A percentile compares a stretch with the other conserved stretches of the same genome.
Conservation (phyloP, 2,888 invertebrate genomes). For the Heliconius erato region DNA sequence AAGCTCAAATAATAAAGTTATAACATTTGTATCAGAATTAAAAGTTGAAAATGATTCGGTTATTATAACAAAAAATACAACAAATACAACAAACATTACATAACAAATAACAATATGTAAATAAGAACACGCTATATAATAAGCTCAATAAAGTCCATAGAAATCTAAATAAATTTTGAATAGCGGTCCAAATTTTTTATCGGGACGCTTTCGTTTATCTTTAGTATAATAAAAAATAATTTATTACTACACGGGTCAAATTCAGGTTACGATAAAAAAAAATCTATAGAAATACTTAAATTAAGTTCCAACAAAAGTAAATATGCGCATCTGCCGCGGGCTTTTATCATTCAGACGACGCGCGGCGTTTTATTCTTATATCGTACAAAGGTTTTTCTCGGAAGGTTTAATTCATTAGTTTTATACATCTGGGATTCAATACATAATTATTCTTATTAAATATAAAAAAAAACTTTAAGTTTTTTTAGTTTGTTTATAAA, state of each 20-base stretch:
- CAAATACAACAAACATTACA: too few relatives aligned
- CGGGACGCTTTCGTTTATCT: neutral
- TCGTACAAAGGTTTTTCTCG: conserved; percentile 23
- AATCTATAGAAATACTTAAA: conserved; percentile 27
- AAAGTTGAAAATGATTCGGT: neutral
- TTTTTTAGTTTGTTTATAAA: neutral
- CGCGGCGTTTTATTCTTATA: conserved; percentile 15
- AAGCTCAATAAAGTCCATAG: neutral
- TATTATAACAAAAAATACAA: neutral
- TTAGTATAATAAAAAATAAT: conserved; percentile 14
- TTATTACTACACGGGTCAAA: conserved; percentile 16
- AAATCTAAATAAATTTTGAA: neutral
- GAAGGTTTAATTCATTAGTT: conserved; percentile 34
- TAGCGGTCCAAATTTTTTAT: neutral
- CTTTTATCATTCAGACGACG: conserved; percentile 13
- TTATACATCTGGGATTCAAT: conserved; percentile 19
- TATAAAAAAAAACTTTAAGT: too few relatives aligned
- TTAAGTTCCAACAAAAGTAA: conserved; percentile 17
- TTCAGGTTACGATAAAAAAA: conserved; percentile 19
- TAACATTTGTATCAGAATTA: neutral
- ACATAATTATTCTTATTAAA: neutral
- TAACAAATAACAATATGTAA: too few relatives aligned
- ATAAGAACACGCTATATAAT: neutral
- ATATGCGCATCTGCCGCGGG: conserved; percentile 14
- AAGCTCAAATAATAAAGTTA: too few relatives aligned